A percentile compares a stretch with the other conserved stretches of the same genome.
These are phyloP conservation scores for Gulo gulo DNA, from an alignment of 2,113 vertebrate species.

Conservation along the genomic window DNA sequence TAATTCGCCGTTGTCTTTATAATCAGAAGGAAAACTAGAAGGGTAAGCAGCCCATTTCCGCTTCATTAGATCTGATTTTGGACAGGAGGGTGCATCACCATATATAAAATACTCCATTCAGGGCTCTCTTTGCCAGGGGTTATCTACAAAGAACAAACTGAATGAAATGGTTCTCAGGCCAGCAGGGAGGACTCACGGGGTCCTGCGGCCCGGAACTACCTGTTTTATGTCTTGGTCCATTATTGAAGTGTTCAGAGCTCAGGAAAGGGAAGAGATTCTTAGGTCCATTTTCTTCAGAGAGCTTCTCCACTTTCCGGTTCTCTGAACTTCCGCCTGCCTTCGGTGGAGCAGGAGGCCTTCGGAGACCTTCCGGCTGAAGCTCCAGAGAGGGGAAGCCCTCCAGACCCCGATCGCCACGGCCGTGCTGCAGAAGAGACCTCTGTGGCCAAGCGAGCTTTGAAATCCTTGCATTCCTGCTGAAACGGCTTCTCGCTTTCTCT, in stretches of 20 bases:
- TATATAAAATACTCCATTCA: background rate
- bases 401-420: accelerated
- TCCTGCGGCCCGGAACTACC: background rate
- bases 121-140: background rate
- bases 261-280: background rate
- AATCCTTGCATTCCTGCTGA: background rate
- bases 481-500: background rate
- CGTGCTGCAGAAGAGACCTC: background rate
- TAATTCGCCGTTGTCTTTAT: background rate
- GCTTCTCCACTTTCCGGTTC: background rate
- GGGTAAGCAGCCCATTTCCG: background rate
- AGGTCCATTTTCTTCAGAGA: background rate
- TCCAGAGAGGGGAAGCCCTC: no score
- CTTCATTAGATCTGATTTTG: background rate
- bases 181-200: background rate
- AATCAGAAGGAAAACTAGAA: background rate
- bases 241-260: background rate
- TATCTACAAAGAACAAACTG: background rate
- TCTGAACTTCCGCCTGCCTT: background rate
- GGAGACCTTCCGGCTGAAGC: background rate
- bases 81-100: background rate
- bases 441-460: no score
- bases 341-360: background rate
- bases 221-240: background rate
- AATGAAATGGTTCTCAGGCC: accelerated